Base-by-base conservation (phyloP, 2,113 vertebrate genomes). In the Chascanopsetta lugubris region DNA sequence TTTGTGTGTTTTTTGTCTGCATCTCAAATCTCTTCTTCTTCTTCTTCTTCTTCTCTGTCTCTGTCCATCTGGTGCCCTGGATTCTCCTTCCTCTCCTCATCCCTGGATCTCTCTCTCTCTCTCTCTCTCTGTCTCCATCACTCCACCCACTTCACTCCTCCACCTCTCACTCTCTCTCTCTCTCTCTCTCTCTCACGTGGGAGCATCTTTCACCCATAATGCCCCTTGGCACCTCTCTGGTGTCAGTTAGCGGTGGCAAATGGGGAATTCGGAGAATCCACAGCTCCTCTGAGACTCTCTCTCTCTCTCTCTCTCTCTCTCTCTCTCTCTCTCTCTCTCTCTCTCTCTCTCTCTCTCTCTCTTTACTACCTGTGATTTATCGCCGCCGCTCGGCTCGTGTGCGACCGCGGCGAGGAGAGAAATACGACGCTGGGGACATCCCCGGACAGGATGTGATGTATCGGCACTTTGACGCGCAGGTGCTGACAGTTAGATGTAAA, bases 171-270 rank as follows among this genome's bases (percentile, higher is more conserved):
- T 27, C 63, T 47, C 24, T 60, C 73, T 82, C 66, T 15, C 24
- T 29, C 55, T 10, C 30, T 32, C n/a, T 32, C 22, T 20, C 49
- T 20, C 21, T 18, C 51, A 59, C 20, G 72, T 43, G 49, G 40
- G 64, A 78, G 51, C 73, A 58, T 80, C 75, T 76, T 71, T 77
- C 80, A 77, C 79, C 77, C 79, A 72, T 77, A 67, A 55, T 85
- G 75, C 63, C 51, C 67, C 47, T 77, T 2, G 20, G 45, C 5
- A 47, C 7, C 42, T 61, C 65, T 51, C 34, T 4, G 38, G 21
- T 46, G 69, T 64, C 42, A 46, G 68, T 46, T 71, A 53, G 63
- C n/a, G 13, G 47, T 54, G 77, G 77, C 60, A 60, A 77, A 76
- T 67, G 32, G 25, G 70, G 67, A 79, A 78, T 83, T 72, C 7